phyloP scores from a whole-genome alignment of 2,113 vertebrate species.

The Oncorhynchus tshawytscha region DNA sequence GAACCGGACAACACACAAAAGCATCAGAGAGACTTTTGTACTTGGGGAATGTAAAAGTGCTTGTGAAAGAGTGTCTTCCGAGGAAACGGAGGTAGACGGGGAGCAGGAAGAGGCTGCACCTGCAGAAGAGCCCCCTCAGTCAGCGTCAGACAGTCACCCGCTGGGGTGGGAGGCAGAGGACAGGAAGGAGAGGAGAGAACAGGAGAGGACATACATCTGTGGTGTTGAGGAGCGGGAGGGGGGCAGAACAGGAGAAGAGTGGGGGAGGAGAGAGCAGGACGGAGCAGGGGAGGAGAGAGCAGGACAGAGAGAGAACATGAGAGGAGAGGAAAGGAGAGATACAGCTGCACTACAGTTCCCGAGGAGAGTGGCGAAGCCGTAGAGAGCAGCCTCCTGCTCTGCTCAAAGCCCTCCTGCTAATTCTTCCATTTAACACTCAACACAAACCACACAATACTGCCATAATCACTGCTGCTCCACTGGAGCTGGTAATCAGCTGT shows the following conservation, averaged over 20 bases:
- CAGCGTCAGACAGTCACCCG: slow-evolving; percentile 44
- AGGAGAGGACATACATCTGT: neutral
- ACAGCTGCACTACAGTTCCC: slow-evolving; percentile 19
- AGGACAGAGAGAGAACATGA: slow-evolving; percentile 14
- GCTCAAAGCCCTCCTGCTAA: slow-evolving; percentile 56
- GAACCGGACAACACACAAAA: slow-evolving; percentile 28
- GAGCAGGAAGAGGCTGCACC: slow-evolving; percentile 54
- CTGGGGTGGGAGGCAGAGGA: slow-evolving; percentile 43
- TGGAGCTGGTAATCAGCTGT: slow-evolving; percentile 67
- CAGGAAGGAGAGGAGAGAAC: neutral
- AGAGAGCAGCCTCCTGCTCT: slow-evolving; percentile 48
- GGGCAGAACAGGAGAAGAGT: slow-evolving; percentile 43
- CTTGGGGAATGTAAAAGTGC: slow-evolving; percentile 44
- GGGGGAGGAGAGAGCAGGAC: slow-evolving; percentile 32
- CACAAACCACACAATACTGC: slow-evolving; percentile 41
- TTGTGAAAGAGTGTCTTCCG: slow-evolving; percentile 58
- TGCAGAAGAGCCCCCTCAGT: slow-evolving; percentile 70
- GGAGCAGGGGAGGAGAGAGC: slow-evolving; percentile 22
- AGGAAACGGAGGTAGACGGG: slow-evolving; percentile 45
- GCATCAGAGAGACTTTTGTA: slow-evolving; percentile 65
- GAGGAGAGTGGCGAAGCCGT: slow-evolving; percentile 40
- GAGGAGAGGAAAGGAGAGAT: slow-evolving; percentile 21
- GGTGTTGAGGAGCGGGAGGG: slow-evolving; percentile 8
- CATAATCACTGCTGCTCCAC: slow-evolving; percentile 42
- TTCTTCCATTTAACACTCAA: slow-evolving; percentile 39